Base-by-base conservation (phyloP, 1,140 invertebrate species). In the Steinernema khuongi region DNA sequence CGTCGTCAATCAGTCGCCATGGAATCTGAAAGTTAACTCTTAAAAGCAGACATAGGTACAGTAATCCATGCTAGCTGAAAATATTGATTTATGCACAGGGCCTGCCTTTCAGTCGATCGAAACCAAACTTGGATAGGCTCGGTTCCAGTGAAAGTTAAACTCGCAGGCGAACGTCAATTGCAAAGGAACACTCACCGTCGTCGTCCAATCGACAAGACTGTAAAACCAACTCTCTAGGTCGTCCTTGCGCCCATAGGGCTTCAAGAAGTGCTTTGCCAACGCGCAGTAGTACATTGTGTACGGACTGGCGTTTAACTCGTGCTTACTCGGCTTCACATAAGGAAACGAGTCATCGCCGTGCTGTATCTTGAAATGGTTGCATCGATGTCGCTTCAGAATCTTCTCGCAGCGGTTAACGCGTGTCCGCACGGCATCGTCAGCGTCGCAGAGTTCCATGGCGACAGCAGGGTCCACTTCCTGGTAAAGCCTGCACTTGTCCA, bases 201-300 rank as follows among this genome's bases (percentile, higher is more conserved):
- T 4, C 2, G 50, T 60, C 50, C 50, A 60, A 22, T 60, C 50
- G 11, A 60, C 50, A 14, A 60, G 11, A 22, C 50, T 60, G 50
- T 17, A 60, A 14, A 60, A 26, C 50, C 50, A 60, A 60, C 50
- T 60, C 50, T 60, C 50, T 4, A 60, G 50, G 50, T 60, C 50
- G 50, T 60, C 50, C 50, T 60, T 60, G 7, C 50, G 50, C 19
- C 50, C 50, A 22, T 60, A 60, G 2, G 50, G 50, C 50, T 60
- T 60, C 50, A 60, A 4, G 22, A 14, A 60, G 22, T 26, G 11
- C 50, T 26, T 60, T 4, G 50, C 19, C 7, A 60, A 22, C 14
- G 7, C 19, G 19, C 50, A 60, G 50, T 60, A 60, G 50, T 60
- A 60, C 50, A 60, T 60, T 22, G 50, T 60, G 50, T 60, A 60